Evolutionary conservation across 2,113 vertebrate species (phyloP), one percentile per base, ranked within the genome.

Genomic region (Opisthocomus hoazin): DNA sequence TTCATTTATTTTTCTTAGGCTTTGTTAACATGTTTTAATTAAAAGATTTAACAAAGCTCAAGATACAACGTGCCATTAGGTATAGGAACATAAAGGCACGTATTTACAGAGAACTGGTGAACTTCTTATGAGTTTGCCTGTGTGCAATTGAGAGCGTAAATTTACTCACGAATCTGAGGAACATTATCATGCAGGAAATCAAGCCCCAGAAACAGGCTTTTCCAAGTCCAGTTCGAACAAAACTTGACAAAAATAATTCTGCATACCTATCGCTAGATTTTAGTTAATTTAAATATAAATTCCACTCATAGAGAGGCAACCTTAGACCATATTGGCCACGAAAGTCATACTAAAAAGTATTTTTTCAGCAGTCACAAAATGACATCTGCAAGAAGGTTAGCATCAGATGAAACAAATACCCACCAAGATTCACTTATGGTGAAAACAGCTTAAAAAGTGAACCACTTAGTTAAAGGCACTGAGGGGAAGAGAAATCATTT

Each of bases 21-120:
- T 98, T 98, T 98, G 97, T 98, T 98, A 98, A 97, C 97, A 96
- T 83, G 95, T 93, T 98, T 98, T 98, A 98, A 98, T 98, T 98
- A 98, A 98, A 98, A 97, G 96, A 98, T 95, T 97, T 97, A 97
- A 96, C 96, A 96, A 95, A 95, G 96, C 97, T 97, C 92, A 94
- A 97, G 96, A 97, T 96, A 97, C 93, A 96, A 94, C 34, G 66
- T 90, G 75, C 77, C 76, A 71, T 41, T 83, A 96, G 84, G 92
- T 94, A 92, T 77, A 91, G 43, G 65, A 26, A 71, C 75, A 60
- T 81, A 94, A 95, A 89, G 61, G 76, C 60, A 32, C 65, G 54
- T 75, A 89, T 68, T 90, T 76, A 84, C n/a, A 87, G 61, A 96
- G 91, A 81, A 84, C 46, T 87, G 46, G 48, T 39, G 32, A 76